phyloP scores from a whole-genome alignment of 2,113 vertebrate genomes.

The Phylloscopus trochilus region DNA sequence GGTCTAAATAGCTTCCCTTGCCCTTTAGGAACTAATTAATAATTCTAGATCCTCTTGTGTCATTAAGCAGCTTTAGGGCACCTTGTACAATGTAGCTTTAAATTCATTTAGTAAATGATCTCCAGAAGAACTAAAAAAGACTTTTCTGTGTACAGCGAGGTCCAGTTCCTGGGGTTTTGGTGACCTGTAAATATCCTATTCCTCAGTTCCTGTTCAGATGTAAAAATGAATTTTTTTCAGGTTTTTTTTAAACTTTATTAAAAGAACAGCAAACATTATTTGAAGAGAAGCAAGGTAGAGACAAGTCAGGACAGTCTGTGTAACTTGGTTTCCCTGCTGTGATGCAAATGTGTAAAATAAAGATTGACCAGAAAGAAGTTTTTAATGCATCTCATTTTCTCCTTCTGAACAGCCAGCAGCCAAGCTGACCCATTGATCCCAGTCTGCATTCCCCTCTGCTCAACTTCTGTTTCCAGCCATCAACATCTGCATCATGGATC shows the following conservation, averaged over 20 bases:
- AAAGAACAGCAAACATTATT: conserved; percentile 3
- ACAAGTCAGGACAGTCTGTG: neutral
- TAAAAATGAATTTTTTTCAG: neutral
- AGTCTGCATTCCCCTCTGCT: neutral
- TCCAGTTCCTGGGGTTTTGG: neutral
- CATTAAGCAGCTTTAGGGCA: conserved; percentile 18
- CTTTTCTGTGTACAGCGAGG: neutral
- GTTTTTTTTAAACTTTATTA: conserved; percentile 51
- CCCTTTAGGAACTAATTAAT: conserved; percentile 34
- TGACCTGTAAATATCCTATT: conserved; percentile 26
- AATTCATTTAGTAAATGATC: neutral
- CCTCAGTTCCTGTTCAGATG: neutral
- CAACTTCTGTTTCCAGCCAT: neutral
- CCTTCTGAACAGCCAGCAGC: neutral
- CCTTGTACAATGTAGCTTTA: neutral
- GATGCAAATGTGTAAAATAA: conserved; percentile 65
- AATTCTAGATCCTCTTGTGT: conserved; percentile 12
- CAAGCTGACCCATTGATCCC: neutral
- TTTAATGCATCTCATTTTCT: conserved; percentile 5
- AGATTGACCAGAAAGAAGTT: conserved; percentile 27
- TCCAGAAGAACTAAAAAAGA: neutral
- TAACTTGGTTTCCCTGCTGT: conserved; percentile 48
- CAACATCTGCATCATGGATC: neutral
- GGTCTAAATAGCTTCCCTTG: conserved; percentile 44
- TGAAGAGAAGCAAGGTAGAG: neutral